phyloP scores from a whole-genome alignment of 2,113 vertebrate genomes.

The Pseudopodoces humilis region DNA sequence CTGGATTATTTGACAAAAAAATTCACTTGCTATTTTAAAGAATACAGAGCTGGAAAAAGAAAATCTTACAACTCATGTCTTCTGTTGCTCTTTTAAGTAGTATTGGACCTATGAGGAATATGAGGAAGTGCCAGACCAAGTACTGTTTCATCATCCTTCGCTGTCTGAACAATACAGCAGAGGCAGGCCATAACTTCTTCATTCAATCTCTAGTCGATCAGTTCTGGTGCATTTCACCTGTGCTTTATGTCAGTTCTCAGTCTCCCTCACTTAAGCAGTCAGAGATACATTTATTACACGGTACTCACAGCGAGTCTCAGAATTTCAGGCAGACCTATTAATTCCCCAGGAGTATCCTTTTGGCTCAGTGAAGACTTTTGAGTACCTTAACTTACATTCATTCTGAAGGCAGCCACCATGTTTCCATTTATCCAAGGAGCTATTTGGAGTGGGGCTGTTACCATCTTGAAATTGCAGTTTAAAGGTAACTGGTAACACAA shows the following conservation, averaged over 20 bases:
- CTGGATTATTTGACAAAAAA: neutral
- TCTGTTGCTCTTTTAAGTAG: neutral
- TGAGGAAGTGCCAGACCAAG: neutral
- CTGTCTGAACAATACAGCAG: neutral
- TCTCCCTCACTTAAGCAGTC: neutral
- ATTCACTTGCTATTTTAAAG: neutral
- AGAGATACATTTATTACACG: neutral
- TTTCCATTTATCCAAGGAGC: constrained; percentile 29
- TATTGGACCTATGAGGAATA: neutral
- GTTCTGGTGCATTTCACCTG: neutral
- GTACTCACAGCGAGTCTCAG: constrained; percentile 9
- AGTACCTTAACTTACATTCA: constrained; percentile 19
- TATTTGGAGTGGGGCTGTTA: constrained; percentile 71
- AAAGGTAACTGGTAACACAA: constrained; percentile 26
- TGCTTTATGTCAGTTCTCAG: neutral
- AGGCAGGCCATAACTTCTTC: neutral
- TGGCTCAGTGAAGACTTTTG: constrained; percentile 8
- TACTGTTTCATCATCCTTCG: neutral
- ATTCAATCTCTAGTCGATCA: neutral
- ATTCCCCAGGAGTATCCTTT: neutral
- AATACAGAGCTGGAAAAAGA: neutral
- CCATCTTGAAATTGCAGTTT: constrained; percentile 71
- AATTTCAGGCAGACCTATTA: constrained; percentile 45
- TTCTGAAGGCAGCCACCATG: constrained; percentile 32
- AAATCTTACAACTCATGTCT: neutral